Conservation (phyloP, 2,797 vertebrate genomes). For the Gorsachius magnificus region DNA sequence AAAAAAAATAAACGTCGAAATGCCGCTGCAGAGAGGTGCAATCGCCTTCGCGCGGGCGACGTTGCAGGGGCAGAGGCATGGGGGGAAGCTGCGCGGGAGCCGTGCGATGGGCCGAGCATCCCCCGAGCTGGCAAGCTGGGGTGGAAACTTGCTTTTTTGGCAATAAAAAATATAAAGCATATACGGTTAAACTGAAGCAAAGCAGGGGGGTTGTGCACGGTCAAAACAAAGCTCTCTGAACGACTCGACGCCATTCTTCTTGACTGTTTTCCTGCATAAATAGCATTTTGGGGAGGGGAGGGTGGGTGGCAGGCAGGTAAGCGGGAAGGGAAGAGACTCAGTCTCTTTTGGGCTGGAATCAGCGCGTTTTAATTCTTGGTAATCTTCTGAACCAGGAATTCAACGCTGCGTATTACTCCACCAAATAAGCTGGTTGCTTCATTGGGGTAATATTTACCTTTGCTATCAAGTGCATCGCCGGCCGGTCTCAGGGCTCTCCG, state of each 20-base stretch:
- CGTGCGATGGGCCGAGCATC: not conserved
- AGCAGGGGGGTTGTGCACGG: not conserved
- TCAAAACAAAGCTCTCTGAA: not conserved
- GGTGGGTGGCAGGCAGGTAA: not conserved
- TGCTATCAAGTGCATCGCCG: not conserved
- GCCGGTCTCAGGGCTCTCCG: not conserved
- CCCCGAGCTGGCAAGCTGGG: rapidly evolving
- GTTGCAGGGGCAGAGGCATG: too few relatives aligned
- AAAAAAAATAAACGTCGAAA: not conserved
- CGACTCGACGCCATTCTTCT: rapidly evolving
- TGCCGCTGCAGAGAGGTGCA: rapidly evolving
- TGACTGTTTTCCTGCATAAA: not conserved
- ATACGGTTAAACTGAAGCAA: not conserved
- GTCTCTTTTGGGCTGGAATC: not conserved
- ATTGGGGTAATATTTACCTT: not conserved
- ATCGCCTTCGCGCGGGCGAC: rapidly evolving
- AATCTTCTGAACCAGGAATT: not conserved
- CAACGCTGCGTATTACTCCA: not conserved
- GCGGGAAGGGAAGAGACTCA: too few relatives aligned
- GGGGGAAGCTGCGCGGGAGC: not conserved
- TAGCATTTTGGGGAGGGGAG: not conserved
- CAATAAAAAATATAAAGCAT: not conserved
- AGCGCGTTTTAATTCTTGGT: not conserved
- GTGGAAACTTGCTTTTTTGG: not conserved
- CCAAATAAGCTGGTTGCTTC: not conserved